Percentiles rank a stretch among this genome's conserved stretches.
Conservation (phyloP, 2,113 vertebrate genomes). For the Ceyx cyanopectus region DNA sequence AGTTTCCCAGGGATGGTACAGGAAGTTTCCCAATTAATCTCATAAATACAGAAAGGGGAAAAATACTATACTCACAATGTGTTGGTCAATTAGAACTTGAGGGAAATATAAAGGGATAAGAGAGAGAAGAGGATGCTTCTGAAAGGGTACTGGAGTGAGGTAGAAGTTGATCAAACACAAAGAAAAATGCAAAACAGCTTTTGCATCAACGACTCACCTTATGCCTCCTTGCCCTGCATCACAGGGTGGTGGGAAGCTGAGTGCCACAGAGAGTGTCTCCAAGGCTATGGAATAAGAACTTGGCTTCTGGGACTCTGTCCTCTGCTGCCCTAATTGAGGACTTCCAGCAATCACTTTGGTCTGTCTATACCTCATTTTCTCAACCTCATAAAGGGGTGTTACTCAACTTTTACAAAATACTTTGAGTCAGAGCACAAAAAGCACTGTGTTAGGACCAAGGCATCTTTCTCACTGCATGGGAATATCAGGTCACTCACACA, state of each 20-base stretch:
- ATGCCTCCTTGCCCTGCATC: not conserved
- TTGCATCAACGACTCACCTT: not conserved
- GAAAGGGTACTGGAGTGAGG: constrained; percentile 7
- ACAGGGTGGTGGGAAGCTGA: not conserved
- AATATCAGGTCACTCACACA: not conserved
- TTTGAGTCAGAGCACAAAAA: not conserved
- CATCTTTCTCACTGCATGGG: not conserved
- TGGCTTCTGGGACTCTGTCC: not conserved
- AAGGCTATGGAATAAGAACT: not conserved
- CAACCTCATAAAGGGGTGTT: not conserved
- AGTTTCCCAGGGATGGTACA: constrained; percentile 48
- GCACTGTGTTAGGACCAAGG: not conserved
- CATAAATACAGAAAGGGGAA: not conserved
- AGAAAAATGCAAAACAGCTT: not conserved
- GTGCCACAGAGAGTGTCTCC: not conserved
- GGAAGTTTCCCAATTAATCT: constrained; percentile 21
- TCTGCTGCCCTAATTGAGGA: not conserved
- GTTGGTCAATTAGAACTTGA: not conserved
- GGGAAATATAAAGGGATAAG: not conserved
- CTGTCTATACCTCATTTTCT: constrained; percentile 7
- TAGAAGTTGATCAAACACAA: not conserved
- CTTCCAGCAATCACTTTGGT: not conserved
- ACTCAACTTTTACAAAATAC: constrained; percentile 30
- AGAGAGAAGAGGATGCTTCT: not conserved
- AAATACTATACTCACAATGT: not conserved